phyloP scores from a whole-genome alignment of 2,888 invertebrate genomes.

The Dermolepida albohirtum region DNA sequence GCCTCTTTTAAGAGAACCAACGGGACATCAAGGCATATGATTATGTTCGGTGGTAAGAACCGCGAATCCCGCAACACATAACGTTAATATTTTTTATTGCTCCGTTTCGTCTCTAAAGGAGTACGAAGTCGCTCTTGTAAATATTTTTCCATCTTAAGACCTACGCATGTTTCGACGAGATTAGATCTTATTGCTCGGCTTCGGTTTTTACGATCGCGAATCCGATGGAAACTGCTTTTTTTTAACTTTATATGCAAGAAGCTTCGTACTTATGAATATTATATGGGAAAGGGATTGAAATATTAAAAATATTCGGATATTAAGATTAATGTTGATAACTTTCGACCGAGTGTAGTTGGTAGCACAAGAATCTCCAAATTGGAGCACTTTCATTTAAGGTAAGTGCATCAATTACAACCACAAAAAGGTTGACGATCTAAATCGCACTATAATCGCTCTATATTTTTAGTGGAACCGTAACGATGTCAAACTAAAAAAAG shows the following conservation, averaged over 20 bases:
- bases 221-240: constrained; percentile 5
- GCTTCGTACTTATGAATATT: no score
- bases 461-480: no score
- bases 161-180: constrained; percentile 6
- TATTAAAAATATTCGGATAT: not conserved
- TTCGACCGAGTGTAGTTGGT: no score
- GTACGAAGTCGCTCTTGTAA: not conserved
- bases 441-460: no score
- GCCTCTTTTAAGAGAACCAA: constrained; percentile 9
- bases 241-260: no score
- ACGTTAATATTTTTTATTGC: constrained; percentile 26
- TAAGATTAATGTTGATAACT: not conserved
- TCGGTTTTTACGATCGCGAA: constrained; percentile 15
- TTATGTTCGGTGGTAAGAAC: not conserved
- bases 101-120: constrained; percentile 1
- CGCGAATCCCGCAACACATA: constrained; percentile 2
- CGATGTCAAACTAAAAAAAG: no score
- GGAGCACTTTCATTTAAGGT: no score
- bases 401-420: no score
- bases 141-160: not conserved
- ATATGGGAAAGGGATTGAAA: not conserved
- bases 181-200: constrained; percentile 29
- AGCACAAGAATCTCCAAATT: no score
- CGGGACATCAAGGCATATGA: not conserved
- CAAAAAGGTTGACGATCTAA: no score